These are phyloP conservation scores for Philhelius pedissequus DNA, from an alignment of 2,888 invertebrate genomes.

Conservation along the genomic window DNA sequence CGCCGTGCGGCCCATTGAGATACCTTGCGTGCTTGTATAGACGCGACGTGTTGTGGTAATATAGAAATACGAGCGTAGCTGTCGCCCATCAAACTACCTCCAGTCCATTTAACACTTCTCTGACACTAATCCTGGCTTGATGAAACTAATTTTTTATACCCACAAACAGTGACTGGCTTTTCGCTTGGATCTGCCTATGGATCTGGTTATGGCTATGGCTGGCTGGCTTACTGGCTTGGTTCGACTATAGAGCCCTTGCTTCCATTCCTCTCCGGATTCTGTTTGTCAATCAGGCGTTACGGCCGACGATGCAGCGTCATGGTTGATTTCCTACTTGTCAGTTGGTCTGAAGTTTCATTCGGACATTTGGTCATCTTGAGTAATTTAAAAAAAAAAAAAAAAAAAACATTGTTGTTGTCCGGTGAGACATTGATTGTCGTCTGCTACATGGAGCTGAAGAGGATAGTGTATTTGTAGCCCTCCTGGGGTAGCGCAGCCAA, in stretches of 20 bases:
- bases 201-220: not conserved
- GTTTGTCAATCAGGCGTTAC: slow-evolving; percentile 69
- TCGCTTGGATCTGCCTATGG: not conserved
- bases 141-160: slow-evolving; percentile 78
- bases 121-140: slow-evolving; percentile 79
- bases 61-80: slow-evolving; percentile 67
- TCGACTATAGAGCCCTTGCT: slow-evolving; percentile 2
- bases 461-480: slow-evolving; percentile 15
- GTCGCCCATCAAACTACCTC: slow-evolving; percentile 71
- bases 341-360: slow-evolving; percentile 69
- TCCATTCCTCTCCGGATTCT: slow-evolving; percentile 29
- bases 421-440: slow-evolving; percentile 51
- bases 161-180: slow-evolving; percentile 65
- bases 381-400: slow-evolving; percentile 33
- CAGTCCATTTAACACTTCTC: slow-evolving; percentile 80
- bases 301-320: slow-evolving; percentile 75
- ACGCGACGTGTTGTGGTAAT: slow-evolving; percentile 35
- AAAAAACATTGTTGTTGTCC: slow-evolving; percentile 16
- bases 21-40: not conserved
- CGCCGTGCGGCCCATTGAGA: not conserved
- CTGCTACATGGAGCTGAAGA: not conserved
- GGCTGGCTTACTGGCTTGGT: slow-evolving; percentile 46
- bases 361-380: slow-evolving; percentile 63
- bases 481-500: slow-evolving; percentile 37
- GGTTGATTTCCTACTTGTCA: slow-evolving; percentile 77